Base-by-base conservation (phyloP, 2,797 vertebrate species). In the Pygocentrus nattereri region DNA sequence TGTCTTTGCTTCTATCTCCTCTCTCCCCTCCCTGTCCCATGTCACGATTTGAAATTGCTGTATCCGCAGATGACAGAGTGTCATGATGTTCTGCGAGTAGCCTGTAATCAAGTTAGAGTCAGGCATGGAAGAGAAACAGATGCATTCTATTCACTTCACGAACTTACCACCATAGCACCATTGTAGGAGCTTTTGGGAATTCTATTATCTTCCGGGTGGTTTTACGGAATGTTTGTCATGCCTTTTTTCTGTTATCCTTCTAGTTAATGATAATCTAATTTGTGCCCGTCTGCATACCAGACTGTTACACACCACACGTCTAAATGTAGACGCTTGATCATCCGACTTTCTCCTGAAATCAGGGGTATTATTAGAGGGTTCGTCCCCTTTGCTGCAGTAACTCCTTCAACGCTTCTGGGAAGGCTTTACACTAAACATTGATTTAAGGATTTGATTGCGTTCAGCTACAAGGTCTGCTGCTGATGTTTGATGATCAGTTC, bases 81-180 rank as follows among this genome's bases (percentile, higher is more conserved):
- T 12, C 30, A 76, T 47, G 7, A 30, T 34, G 21, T 50, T 31
- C 50, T 34, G 23, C 18, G 18, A 58, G 18, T 27, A 69, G 38
- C 50, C 76, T 59, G 76, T 58, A 70, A 70, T 78, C 15, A n/a
- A n/a, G n/a, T n/a, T n/a, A 69, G 56, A 23, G n/a, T 2, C 7
- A 47, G 31, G 16, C 65, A 23, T 2, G 30, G 8, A 65, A 2
- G 21, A 18, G 23, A 58, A 78, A 59, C 3, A 52, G 61, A 23
- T 18, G 52, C 31, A 25, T 34, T 13, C 75, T 64, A 6, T 69
- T 41, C 5, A 25, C 56, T 23, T 25, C 23, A 56, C 21, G n/a
- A 21, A n/a, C 19, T 12, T 44, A 44, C 15, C 49, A 50, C 49
- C 18, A 21, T 54, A 54, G 21, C 49, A 50, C 49, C 18, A 21